Evolutionary conservation across 1,140 invertebrate species (phyloP).

Genomic region (Chlorops oryzae): DNA sequence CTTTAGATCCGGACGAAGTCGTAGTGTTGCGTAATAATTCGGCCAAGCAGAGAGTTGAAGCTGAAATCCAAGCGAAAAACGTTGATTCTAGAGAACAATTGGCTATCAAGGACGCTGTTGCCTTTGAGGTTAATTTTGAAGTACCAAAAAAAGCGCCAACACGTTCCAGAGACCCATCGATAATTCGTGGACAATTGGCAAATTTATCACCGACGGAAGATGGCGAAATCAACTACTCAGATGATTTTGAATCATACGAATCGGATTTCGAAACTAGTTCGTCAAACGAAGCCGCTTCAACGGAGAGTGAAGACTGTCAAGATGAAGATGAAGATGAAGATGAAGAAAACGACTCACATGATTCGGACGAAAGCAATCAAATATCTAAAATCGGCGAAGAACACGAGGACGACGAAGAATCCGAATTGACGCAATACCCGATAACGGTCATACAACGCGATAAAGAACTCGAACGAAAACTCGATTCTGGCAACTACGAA

Average conservation of each 20-base stretch:
- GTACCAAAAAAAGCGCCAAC: conserved; percentile 13
- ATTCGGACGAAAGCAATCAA: conserved; percentile 5
- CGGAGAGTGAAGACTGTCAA: too few species aligned
- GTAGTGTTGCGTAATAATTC: conserved; percentile 34
- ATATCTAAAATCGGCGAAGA: neutral
- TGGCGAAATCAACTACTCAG: conserved; percentile 48
- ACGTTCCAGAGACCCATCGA: neutral
- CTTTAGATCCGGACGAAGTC: conserved; percentile 39
- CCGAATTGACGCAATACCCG: conserved; percentile 35
- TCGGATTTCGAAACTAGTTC: conserved; percentile 51
- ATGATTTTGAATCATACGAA: conserved; percentile 54
- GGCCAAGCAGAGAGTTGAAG: conserved; percentile 27
- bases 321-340: conserved; percentile 18
- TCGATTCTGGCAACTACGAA: conserved; percentile 62
- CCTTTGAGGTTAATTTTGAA: conserved; percentile 41
- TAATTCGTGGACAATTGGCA: neutral
- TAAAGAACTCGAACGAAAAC: conserved; percentile 54
- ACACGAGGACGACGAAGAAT: conserved; percentile 28
- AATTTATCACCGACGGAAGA: conserved; percentile 1
- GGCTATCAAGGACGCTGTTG: conserved; percentile 23
- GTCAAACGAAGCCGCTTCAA: conserved; percentile 24
- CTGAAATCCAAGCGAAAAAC: conserved; percentile 14
- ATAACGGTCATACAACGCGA: conserved; percentile 42
- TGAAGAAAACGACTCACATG: conserved; percentile 1
- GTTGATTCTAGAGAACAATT: neutral